Conservation (phyloP, 2,888 invertebrate species). For the Pristionchus japonicus region DNA sequence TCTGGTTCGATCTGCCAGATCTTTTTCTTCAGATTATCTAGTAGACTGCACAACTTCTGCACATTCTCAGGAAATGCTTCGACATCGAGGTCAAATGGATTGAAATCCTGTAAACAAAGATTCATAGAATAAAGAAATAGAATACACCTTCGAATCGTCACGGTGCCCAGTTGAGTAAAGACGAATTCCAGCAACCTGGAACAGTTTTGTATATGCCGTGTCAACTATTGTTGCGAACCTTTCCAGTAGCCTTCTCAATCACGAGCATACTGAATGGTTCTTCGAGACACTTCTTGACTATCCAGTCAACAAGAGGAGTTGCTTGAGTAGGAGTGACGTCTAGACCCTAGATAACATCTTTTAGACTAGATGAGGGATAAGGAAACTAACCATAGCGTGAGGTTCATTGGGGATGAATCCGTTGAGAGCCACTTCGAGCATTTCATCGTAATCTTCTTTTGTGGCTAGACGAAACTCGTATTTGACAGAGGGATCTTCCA, state of each 20-base stretch:
- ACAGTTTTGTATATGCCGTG: neutral
- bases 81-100: neutral
- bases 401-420: neutral
- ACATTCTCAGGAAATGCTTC: neutral
- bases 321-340: neutral
- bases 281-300: neutral
- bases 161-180: neutral
- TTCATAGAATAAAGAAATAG: too few relatives aligned
- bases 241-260: neutral
- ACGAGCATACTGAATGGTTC: neutral
- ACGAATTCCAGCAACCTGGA: neutral
- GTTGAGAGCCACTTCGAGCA: neutral
- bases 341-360: neutral
- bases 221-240: neutral
- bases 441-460: neutral
- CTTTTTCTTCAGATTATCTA: neutral
- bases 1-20: neutral
- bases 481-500: neutral
- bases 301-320: neutral
- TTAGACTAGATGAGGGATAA: neutral
- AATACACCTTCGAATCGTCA: neutral
- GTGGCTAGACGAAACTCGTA: neutral
- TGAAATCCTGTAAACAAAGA: neutral
- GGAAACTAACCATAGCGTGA: neutral
- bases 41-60: neutral